Evolutionary conservation across 2,888 invertebrate genomes (phyloP).

Genomic region (Spodoptera littoralis): DNA sequence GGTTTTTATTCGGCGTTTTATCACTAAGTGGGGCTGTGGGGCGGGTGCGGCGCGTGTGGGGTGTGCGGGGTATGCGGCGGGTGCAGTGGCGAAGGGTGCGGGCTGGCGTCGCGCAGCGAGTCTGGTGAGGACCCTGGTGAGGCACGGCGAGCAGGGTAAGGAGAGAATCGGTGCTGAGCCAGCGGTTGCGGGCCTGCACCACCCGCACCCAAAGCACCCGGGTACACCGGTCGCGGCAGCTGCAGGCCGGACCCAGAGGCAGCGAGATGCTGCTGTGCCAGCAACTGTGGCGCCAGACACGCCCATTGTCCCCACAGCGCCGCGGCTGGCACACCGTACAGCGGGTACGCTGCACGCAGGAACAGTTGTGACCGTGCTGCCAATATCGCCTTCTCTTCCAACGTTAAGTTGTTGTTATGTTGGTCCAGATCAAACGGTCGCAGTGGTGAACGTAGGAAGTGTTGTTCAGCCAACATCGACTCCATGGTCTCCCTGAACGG

Average conservation of each 20-base stretch:
- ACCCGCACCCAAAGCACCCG: constrained; percentile 68
- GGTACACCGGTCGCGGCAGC: constrained; percentile 86
- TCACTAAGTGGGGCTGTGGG: constrained; percentile 85
- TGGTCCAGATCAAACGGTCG: constrained; percentile 93
- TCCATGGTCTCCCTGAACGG: constrained; percentile 95
- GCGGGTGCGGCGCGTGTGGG: constrained; percentile 81
- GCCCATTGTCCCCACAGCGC: constrained; percentile 93
- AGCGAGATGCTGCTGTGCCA: constrained; percentile 91
- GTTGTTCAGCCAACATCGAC: constrained; percentile 95
- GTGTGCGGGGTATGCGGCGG: constrained; percentile 74
- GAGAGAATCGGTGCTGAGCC: constrained; percentile 90
- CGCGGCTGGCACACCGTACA: constrained; percentile 86
- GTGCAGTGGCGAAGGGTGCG: constrained; percentile 74
- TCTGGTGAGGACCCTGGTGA: constrained; percentile 90
- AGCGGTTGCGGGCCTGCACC: constrained; percentile 67
- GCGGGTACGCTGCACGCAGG: constrained; percentile 91
- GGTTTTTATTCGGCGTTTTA: constrained; percentile 60
- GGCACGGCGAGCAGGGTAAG: constrained; percentile 86
- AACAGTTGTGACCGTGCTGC: constrained; percentile 93
- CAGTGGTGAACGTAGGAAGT: constrained; percentile 93
- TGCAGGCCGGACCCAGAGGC: constrained; percentile 85
- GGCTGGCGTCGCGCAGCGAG: constrained; percentile 88
- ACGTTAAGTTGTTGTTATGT: constrained; percentile 91
- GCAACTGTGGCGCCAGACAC: constrained; percentile 90
- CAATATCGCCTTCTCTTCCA: constrained; percentile 93